A percentile compares a stretch with the other conserved stretches of the same genome.
These are phyloP conservation scores for Cheilosia urbana DNA, from an alignment of 2,888 invertebrate species.

Conservation along the genomic window DNA sequence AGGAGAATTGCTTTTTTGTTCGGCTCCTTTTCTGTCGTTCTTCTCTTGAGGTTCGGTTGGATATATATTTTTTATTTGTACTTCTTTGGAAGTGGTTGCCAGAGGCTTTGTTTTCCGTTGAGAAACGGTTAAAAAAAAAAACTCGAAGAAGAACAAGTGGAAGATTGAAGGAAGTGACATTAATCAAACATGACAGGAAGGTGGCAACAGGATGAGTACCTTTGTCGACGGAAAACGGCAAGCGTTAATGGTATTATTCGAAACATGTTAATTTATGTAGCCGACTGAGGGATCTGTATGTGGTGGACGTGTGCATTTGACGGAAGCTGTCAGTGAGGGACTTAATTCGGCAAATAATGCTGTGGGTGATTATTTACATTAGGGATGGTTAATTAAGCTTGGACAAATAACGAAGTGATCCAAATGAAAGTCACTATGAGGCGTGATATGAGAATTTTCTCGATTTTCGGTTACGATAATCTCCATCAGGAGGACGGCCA, in stretches of 20 bases:
- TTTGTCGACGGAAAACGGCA: conserved; percentile 14
- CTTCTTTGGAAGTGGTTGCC: conserved; percentile 45
- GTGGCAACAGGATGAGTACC: conserved; percentile 11
- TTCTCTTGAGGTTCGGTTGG: conserved; percentile 9
- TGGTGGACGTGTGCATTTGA: conserved; percentile 8
- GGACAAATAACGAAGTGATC: too few relatives aligned
- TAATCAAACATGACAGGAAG: conserved; percentile 67
- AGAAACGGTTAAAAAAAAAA: conserved; percentile 16
- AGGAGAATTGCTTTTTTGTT: conserved; percentile 36
- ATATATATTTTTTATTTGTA: neutral
- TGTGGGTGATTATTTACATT: too few relatives aligned
- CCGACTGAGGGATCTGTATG: neutral
- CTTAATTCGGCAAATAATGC: too few relatives aligned
- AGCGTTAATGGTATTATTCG: conserved; percentile 44
- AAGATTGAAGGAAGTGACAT: conserved; percentile 71
- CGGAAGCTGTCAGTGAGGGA: neutral
- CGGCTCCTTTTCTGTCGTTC: conserved; percentile 3
- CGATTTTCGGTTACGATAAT: too few relatives aligned
- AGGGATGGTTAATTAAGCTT: too few relatives aligned
- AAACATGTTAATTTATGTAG: conserved; percentile 43
- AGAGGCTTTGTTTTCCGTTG: conserved; percentile 40
- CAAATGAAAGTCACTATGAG: too few relatives aligned
- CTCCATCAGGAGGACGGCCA: too few relatives aligned
- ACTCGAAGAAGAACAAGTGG: conserved; percentile 37
- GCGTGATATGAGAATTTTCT: too few relatives aligned